Conservation (phyloP, 2,888 invertebrate genomes). For the Neoascia interrupta region DNA sequence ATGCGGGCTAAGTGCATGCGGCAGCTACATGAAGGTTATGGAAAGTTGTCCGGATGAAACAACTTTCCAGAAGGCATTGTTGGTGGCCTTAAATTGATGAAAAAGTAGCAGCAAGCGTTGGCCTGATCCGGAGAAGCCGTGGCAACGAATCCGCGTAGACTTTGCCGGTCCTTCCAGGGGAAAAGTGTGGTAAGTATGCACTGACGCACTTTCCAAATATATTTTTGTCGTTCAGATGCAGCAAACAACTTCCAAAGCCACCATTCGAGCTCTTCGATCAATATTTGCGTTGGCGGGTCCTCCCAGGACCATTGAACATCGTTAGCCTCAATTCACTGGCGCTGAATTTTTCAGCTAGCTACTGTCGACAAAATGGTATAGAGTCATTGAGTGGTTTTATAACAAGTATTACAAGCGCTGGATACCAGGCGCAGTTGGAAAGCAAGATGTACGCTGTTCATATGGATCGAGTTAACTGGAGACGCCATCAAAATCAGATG, state of each 20-base stretch:
- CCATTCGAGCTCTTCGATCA: background rate
- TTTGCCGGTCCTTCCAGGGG: constrained; percentile 11
- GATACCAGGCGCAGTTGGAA: no score
- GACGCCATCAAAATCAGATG: no score
- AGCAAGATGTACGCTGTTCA: no score
- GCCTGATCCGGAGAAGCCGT: constrained; percentile 29
- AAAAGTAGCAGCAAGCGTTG: constrained; percentile 7
- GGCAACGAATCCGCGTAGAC: constrained; percentile 17
- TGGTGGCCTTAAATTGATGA: background rate
- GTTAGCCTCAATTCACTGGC: constrained; percentile 18
- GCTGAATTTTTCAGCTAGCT: no score
- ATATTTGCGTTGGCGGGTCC: constrained; percentile 26
- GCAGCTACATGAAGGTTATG: constrained; percentile 24
- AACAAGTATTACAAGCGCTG: no score
- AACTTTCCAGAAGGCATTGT: constrained; percentile 2
- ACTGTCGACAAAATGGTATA: no score
- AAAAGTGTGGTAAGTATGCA: constrained; percentile 21
- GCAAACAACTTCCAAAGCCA: constrained; percentile 1
- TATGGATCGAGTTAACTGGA: no score
- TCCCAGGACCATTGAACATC: constrained; percentile 26
- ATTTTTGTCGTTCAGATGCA: constrained; percentile 34
- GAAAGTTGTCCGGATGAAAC: constrained; percentile 16
- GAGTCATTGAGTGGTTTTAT: no score
- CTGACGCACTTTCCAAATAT: constrained; percentile 21
- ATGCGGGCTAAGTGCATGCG: constrained; percentile 2